These are phyloP conservation scores for Lophotriccus pileatus DNA, from an alignment of 2,797 vertebrate species.

Conservation along the genomic window DNA sequence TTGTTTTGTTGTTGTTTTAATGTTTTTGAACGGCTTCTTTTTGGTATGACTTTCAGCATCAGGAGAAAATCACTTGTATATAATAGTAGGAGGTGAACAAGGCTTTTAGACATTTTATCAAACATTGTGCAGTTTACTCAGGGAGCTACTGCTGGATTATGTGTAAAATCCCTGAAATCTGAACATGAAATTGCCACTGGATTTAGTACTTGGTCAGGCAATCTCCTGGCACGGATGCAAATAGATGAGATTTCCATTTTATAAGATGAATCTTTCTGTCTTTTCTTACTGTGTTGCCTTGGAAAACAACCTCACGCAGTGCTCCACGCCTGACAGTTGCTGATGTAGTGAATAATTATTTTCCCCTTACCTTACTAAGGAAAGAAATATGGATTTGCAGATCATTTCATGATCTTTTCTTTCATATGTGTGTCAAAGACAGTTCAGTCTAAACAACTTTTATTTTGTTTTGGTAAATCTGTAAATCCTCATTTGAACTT, in stretches of 20 bases:
- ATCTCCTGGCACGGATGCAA: not conserved
- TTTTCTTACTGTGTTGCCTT: not conserved
- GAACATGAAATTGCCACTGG: not conserved
- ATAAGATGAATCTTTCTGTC: not conserved
- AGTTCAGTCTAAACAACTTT: not conserved
- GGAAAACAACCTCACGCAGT: not conserved
- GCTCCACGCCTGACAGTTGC: not conserved
- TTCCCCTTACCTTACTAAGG: not conserved
- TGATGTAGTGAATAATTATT: not conserved
- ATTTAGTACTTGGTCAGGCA: not conserved
- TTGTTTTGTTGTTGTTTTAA: not conserved
- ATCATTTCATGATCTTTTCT: not conserved
- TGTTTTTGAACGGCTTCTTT: not conserved
- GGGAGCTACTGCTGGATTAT: not conserved
- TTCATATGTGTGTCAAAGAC: not conserved
- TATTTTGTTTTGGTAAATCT: not conserved
- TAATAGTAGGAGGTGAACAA: not conserved
- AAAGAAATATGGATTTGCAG: not conserved
- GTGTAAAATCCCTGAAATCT: constrained; percentile 1
- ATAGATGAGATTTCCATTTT: constrained; percentile 25
- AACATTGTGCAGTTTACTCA: not conserved
- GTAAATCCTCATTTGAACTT: not conserved
- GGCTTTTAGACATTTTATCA: not conserved
- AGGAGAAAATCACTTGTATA: not conserved
- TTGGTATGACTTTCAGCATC: not conserved